These are phyloP conservation scores for Tenrec ecaudatus DNA, from an alignment of 2,113 vertebrate species.

Conservation along the genomic window DNA sequence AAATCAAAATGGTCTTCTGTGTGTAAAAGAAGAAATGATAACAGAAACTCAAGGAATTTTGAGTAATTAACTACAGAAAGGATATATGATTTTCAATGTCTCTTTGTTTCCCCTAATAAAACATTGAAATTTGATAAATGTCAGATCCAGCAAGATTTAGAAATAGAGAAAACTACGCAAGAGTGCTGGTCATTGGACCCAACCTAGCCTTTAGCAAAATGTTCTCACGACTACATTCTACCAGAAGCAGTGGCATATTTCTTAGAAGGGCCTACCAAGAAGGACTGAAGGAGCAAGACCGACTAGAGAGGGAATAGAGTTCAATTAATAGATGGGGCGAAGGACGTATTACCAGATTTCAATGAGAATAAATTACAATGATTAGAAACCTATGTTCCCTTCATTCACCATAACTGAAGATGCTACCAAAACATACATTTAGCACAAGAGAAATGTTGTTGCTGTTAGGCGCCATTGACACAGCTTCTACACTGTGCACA, in stretches of 20 bases:
- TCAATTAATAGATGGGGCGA: background rate
- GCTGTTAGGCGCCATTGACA: too few species aligned
- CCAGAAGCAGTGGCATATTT: background rate
- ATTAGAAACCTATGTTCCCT: background rate
- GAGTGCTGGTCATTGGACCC: background rate
- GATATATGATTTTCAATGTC: background rate
- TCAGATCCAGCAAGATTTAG: background rate
- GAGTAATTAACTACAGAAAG: background rate
- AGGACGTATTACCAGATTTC: background rate
- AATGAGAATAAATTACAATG: background rate
- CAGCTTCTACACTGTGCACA: too few species aligned
- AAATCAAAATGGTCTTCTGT: background rate
- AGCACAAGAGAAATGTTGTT: too few species aligned
- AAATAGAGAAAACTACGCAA: background rate
- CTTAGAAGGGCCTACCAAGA: background rate
- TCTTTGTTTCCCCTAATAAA: background rate
- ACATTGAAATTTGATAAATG: too few species aligned
- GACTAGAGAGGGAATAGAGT: background rate
- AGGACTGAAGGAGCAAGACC: background rate
- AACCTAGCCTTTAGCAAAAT: background rate
- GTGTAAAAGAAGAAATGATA: background rate
- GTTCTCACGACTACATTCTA: background rate
- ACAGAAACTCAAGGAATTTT: background rate
- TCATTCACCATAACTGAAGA: background rate
- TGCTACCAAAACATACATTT: too few species aligned